Evolutionary conservation across 2,113 vertebrate genomes (phyloP), one percentile per base, ranked within the genome.

Genomic region (Monopterus albus): DNA sequence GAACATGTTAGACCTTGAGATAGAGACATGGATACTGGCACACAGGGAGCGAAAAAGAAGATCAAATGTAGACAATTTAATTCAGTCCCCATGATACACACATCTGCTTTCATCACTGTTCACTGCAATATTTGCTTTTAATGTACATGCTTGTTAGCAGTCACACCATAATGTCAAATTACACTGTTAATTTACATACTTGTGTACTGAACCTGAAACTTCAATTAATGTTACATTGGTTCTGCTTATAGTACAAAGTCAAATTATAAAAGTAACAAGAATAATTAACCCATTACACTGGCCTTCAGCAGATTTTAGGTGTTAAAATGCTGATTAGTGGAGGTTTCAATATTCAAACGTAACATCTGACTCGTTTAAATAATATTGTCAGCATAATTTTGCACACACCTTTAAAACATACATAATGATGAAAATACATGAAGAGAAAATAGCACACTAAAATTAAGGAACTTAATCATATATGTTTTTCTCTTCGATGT

Each of bases 51-150:
- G 1, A 23, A 42, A 65, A 60, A 36, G 78, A 74, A 65, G 40
- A 46, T 40, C 45, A 81, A 79, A 81, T 72, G 56, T 35, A 21
- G 72, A 83, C 59, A 31, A 36, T 78, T 84, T 53, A 52, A 79
- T 81, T 31, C 36, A 62, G 49, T 68, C 43, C 76, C 76, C 69
- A 7, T 23, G 57, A 74, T 7, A 28, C 67, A 40, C 58, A 53
- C 31, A n/a, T 31, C 58, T 18, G 33, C 53, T 78, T 64, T 77
- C 51, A 82, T 80, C 64, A 7, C 43, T 8, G 73, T 14, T 52
- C 35, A 15, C 3, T 35, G 36, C 5, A 38, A 38, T 50, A 51
- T 45, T 21, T 59, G 79, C 69, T 47, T 21, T 10, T 31, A 15
- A 29, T 43, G 20, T 57, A 20, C 43, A 5, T 7, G 52, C 38